Conservation (phyloP, 1,140 invertebrate genomes). For the Marisa cornuarietis region DNA sequence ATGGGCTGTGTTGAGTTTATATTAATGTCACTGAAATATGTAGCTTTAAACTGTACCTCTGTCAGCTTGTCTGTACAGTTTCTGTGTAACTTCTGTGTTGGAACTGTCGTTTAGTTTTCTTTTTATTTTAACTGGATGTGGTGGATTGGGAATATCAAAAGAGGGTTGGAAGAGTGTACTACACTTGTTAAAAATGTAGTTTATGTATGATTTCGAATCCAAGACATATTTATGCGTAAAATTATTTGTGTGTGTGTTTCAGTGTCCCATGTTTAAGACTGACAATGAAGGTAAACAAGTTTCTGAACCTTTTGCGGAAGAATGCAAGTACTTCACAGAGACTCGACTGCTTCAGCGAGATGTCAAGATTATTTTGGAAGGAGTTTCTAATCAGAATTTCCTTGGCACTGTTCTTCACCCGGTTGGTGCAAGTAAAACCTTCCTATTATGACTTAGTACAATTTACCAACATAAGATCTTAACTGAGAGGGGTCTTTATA, state of each 20-base stretch:
- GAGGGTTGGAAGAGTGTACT: too few species aligned
- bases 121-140: too few species aligned
- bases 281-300: conserved; percentile 75
- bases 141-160: too few species aligned
- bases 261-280: conserved; percentile 81
- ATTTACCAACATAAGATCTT: not conserved
- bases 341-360: conserved; percentile 90
- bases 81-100: too few species aligned
- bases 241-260: conserved; percentile 32
- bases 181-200: not conserved
- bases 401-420: conserved; percentile 95
- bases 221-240: not conserved
- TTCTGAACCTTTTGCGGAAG: conserved; percentile 76
- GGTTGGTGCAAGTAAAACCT: conserved; percentile 66
- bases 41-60: too few species aligned
- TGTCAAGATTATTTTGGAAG: conserved; percentile 90
- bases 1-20: too few species aligned
- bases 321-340: conserved; percentile 92
- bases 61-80: too few species aligned
- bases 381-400: conserved; percentile 87
- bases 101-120: too few species aligned
- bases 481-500: not conserved
- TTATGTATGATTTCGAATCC: not conserved
- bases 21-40: too few species aligned
- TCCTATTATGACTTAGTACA: not conserved